Conservation (phyloP, 2,113 vertebrate species). For the Maylandia zebra region DNA sequence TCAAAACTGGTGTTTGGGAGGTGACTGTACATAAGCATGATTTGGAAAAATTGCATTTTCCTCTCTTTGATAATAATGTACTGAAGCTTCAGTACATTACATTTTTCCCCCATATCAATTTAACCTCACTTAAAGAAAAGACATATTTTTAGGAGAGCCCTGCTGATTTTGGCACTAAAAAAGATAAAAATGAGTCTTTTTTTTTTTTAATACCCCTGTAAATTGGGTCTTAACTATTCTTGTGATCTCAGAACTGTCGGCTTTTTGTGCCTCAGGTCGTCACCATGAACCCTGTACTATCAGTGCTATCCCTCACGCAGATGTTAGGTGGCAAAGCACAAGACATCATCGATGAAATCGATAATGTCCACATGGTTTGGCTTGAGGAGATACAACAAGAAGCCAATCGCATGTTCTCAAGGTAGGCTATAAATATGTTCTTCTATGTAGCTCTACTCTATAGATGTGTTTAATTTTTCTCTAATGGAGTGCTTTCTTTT, state of each 20-base stretch:
- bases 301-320: conserved; percentile 61
- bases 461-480: background rate
- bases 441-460: background rate
- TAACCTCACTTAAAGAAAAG: background rate
- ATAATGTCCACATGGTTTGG: conserved; percentile 83
- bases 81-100: background rate
- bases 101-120: no score
- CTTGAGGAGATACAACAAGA: conserved; percentile 85
- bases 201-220: background rate
- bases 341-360: conserved; percentile 71
- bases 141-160: background rate
- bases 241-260: background rate
- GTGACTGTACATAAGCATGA: background rate
- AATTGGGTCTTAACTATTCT: background rate
- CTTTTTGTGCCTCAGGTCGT: background rate
- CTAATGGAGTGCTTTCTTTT: background rate
- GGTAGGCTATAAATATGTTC: conserved; percentile 52
- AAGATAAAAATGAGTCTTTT: background rate
- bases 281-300: conserved; percentile 59
- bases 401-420: conserved; percentile 81
- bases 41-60: background rate
- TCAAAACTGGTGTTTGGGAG: background rate
- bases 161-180: background rate
- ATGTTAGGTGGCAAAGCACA: conserved; percentile 70
- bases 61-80: background rate